These are phyloP conservation scores for Dendronephthya gigantea DNA, from an alignment of 64 coral and sea anemone species.

Conservation along the genomic window DNA sequence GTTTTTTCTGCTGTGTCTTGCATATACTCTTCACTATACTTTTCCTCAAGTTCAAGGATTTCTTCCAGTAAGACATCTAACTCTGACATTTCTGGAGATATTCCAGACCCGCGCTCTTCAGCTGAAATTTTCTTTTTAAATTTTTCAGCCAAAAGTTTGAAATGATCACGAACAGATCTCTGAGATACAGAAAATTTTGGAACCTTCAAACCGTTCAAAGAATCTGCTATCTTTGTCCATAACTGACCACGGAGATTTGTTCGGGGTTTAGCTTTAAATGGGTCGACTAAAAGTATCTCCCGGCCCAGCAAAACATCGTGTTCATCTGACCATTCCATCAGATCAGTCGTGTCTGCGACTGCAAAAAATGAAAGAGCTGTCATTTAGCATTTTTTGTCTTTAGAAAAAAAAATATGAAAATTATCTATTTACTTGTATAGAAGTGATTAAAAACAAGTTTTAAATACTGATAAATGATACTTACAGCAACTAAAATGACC, in stretches of 20 bases:
- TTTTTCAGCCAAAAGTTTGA: conserved; percentile 21
- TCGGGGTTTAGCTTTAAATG: not conserved
- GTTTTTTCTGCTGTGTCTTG: conserved; percentile 14
- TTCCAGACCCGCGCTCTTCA: conserved; percentile 3
- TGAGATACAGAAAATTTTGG: not conserved
- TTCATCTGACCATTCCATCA: not conserved
- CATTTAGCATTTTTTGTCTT: not conserved
- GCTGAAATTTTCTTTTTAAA: conserved; percentile 25
- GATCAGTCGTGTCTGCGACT: too few species aligned
- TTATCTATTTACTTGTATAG: not conserved
- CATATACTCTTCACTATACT: conserved; percentile 12
- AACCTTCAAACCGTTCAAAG: not conserved
- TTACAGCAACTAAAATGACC: not conserved
- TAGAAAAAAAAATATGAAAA: not conserved
- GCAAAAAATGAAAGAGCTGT: not conserved
- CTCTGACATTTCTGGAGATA: conserved; percentile 22
- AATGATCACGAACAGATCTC: conserved; percentile 26
- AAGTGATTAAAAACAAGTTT: not conserved
- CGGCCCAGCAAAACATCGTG: not conserved
- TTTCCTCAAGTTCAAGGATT: conserved; percentile 19
- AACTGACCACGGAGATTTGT: not conserved
- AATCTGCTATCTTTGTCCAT: not conserved
- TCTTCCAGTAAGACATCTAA: conserved; percentile 21
- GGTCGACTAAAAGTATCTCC: not conserved
- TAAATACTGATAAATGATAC: not conserved